These are phyloP conservation scores for Clepsis dumicolana DNA, from an alignment of 2,888 invertebrate species.

Conservation along the genomic window DNA sequence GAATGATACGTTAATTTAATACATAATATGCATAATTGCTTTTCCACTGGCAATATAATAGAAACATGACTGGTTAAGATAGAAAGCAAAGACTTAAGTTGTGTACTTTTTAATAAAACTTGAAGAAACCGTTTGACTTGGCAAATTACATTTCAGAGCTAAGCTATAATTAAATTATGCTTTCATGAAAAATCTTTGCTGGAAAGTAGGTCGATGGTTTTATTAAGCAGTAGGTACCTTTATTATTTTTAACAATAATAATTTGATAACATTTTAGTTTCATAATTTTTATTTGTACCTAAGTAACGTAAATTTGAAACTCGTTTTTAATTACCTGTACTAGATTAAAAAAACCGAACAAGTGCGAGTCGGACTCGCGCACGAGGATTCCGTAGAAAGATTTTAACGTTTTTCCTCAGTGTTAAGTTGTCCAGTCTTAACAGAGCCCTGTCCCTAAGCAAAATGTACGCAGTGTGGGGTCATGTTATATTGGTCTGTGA, in stretches of 20 bases:
- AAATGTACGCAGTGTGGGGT: too few relatives aligned
- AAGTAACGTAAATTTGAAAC: too few relatives aligned
- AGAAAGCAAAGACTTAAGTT: constrained; percentile 33
- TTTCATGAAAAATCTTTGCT: constrained; percentile 29
- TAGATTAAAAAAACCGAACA: too few relatives aligned
- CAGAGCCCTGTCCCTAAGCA: too few relatives aligned
- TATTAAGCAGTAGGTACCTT: background rate
- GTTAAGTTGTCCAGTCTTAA: too few relatives aligned
- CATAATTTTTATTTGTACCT: too few relatives aligned
- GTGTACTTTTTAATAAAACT: constrained; percentile 42
- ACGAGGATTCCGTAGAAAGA: too few relatives aligned
- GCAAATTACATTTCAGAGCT: constrained; percentile 37
- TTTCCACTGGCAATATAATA: constrained; percentile 27
- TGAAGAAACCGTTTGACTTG: constrained; percentile 35
- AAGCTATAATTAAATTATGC: constrained; percentile 26
- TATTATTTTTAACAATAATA: background rate
- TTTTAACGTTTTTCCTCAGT: too few relatives aligned
- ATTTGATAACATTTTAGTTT: too few relatives aligned
- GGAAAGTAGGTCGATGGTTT: background rate
- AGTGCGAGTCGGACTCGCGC: too few relatives aligned
- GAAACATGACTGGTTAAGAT: constrained; percentile 33
- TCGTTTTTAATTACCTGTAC: too few relatives aligned
- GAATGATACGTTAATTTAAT: constrained; percentile 8
- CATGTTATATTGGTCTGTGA: too few relatives aligned
- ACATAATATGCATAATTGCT: constrained; percentile 17